Conservation (phyloP, 2,888 invertebrate species). For the Craniophora ligustri region DNA sequence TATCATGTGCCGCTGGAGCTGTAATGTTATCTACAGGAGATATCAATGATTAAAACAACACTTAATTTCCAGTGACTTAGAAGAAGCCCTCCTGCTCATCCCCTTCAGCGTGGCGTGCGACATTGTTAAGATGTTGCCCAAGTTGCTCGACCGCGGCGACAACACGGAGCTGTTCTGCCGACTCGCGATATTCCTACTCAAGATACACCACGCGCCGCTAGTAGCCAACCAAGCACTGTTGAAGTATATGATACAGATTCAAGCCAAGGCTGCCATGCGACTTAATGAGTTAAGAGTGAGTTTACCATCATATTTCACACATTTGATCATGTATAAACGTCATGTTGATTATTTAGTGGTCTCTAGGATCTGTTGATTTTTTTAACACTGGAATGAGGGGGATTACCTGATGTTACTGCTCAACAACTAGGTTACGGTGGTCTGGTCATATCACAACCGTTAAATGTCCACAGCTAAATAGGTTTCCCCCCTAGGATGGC, state of each 20-base stretch:
- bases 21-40: no score
- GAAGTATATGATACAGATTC: constrained; percentile 90
- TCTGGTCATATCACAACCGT: no score
- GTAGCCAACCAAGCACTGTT: constrained; percentile 91
- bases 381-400: no score
- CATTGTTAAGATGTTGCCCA: constrained; percentile 92
- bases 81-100: constrained; percentile 95
- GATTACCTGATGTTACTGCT: no score
- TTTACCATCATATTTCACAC: constrained; percentile 29
- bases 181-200: constrained; percentile 92
- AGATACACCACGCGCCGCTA: constrained; percentile 94
- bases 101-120: constrained; percentile 95
- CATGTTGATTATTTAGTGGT: no score
- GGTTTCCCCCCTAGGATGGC: no score
- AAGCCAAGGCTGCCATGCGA: constrained; percentile 87
- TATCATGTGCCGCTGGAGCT: no score
- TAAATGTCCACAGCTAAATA: no score
- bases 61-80: constrained; percentile 92
- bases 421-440: no score
- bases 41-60: no score
- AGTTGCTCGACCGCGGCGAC: constrained; percentile 91
- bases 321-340: no score
- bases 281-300: constrained; percentile 90
- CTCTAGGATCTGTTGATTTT: no score
- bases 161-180: constrained; percentile 93